Evolutionary conservation across 2,113 vertebrate species (phyloP).

Genomic region (Indicator maculatus): DNA sequence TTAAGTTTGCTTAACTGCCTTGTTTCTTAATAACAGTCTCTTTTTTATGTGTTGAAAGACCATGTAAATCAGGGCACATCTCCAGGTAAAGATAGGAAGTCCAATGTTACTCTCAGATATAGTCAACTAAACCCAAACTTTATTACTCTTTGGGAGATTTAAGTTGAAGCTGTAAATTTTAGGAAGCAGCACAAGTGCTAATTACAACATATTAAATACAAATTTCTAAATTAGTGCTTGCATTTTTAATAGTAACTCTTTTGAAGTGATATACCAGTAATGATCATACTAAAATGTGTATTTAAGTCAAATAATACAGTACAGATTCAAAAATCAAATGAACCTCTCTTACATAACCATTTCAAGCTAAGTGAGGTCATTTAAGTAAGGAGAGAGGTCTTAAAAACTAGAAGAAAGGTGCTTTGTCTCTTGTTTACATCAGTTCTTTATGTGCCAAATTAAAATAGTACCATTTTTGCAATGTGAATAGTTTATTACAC

Average conservation of each 20-base stretch:
- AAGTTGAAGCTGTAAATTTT: background rate
- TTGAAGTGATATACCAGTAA: background rate
- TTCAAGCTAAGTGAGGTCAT: background rate
- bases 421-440: background rate
- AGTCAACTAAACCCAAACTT: background rate
- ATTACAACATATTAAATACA: background rate
- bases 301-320: background rate
- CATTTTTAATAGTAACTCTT: background rate
- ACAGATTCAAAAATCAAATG: background rate
- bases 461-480: background rate
- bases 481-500: background rate
- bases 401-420: background rate
- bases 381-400: background rate
- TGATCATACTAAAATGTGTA: background rate
- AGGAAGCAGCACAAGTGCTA: background rate
- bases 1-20: constrained; percentile 37
- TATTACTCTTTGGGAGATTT: background rate
- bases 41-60: constrained; percentile 6
- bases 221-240: background rate
- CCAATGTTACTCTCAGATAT: background rate
- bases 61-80: background rate
- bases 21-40: constrained; percentile 14
- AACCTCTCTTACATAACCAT: background rate
- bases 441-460: background rate
- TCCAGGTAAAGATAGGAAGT: background rate